These are phyloP conservation scores for Delia radicum DNA, from an alignment of 1,140 invertebrate genomes.

Conservation along the genomic window DNA sequence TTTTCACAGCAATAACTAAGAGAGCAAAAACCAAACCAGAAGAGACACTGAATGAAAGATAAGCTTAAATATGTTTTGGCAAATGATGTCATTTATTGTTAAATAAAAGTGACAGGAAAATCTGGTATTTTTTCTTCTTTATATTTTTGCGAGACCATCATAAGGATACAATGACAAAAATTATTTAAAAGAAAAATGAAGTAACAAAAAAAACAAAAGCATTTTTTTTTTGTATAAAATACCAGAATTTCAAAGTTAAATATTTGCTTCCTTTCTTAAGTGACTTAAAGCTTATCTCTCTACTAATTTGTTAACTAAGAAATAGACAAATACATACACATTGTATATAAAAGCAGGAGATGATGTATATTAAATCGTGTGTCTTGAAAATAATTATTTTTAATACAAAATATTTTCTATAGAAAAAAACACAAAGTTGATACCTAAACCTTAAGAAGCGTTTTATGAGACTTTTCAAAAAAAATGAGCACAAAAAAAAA, in stretches of 20 bases:
- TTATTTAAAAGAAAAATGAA: background rate
- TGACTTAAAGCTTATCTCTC: background rate
- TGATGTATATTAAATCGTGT: too few species aligned
- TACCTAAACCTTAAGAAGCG: too few species aligned
- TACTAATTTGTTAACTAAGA: background rate
- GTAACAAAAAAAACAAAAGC: background rate
- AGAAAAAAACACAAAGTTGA: too few species aligned
- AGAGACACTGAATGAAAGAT: background rate
- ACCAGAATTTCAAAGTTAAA: background rate
- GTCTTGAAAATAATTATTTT: too few species aligned
- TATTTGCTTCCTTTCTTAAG: background rate
- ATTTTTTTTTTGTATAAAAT: too few species aligned
- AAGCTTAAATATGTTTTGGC: slow-evolving; percentile 23
- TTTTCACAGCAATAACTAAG: background rate
- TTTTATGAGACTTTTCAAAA: too few species aligned
- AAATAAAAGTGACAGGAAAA: background rate
- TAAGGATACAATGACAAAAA: background rate
- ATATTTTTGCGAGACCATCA: background rate
- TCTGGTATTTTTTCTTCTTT: background rate
- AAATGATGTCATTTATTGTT: slow-evolving; percentile 23
- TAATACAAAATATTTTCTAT: too few species aligned
- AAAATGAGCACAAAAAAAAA: too few species aligned
- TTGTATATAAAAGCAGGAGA: too few species aligned
- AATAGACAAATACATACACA: too few species aligned
- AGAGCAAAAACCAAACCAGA: background rate